Conservation (phyloP, 1,140 invertebrate species). For the Drosophila simulans region DNA sequence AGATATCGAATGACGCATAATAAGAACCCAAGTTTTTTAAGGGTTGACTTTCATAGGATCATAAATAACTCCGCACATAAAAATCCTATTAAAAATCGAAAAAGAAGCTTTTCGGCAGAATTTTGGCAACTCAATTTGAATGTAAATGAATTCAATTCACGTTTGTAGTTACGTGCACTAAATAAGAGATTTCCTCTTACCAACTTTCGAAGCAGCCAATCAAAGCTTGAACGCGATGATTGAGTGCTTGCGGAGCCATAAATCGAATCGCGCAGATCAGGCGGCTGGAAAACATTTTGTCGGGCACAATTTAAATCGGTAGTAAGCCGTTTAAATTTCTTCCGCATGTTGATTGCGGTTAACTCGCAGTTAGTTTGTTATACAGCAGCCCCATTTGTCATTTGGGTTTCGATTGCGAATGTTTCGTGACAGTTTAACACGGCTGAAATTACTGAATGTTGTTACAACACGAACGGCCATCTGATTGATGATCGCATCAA, state of each 20-base stretch:
- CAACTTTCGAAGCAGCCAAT: not conserved
- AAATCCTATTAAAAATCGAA: not conserved
- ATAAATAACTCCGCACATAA: slow-evolving; percentile 8
- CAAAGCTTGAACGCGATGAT: not conserved
- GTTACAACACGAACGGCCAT: slow-evolving; percentile 26
- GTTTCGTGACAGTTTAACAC: slow-evolving; percentile 44
- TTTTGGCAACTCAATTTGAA: not conserved
- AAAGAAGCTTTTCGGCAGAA: not conserved
- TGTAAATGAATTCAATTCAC: slow-evolving; percentile 15
- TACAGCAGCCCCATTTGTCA: slow-evolving; percentile 40
- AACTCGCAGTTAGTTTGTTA: slow-evolving; percentile 28
- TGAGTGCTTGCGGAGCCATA: slow-evolving; percentile 6
- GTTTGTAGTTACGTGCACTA: slow-evolving; percentile 27
- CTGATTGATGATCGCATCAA: slow-evolving; percentile 56
- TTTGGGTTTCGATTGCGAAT: slow-evolving; percentile 12
- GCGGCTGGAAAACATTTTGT: slow-evolving; percentile 6
- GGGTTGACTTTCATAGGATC: not conserved
- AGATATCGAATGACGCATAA: too few species aligned
- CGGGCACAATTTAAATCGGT: slow-evolving; percentile 15
- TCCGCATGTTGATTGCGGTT: slow-evolving; percentile 39
- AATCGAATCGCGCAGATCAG: slow-evolving; percentile 11
- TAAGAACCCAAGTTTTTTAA: too few species aligned
- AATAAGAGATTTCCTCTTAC: slow-evolving; percentile 8
- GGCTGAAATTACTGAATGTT: slow-evolving; percentile 28
- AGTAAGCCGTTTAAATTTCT: slow-evolving; percentile 40